Base-by-base conservation (phyloP, 2,113 vertebrate genomes). In the Hippocampus guttulatus region DNA sequence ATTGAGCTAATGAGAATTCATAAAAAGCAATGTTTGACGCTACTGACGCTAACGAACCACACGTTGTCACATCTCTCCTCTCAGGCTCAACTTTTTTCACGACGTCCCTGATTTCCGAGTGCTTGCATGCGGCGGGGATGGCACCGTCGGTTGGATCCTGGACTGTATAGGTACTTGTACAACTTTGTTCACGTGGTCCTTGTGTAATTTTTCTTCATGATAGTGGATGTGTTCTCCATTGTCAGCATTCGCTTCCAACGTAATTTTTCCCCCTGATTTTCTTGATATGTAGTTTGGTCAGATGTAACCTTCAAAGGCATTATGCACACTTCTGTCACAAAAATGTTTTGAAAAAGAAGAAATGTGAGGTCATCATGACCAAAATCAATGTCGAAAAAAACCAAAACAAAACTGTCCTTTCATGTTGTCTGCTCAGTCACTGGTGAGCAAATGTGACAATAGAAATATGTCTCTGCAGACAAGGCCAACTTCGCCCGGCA, bases 81-180 rank as follows among this genome's bases (percentile, higher is more conserved):
- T 25, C 38, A 97, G 95, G 74, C 92, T 97, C 43, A 95, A 89
- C 84, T 95, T 97, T 75, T 96, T 97, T 88, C 93, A 90, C 21
- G 95, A 96, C 1, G 92, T 95, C 60, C 92, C 94, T 25, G 88
- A 95, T 64, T 94, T 92, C 82, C 93, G 93, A 47, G 88, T 97
- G 68, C 89, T 97, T 68, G 95, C 95, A 1, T 96, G 95, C 47
- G 95, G 95, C 1, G 95, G 95, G 2, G 95, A 96, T 8, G 95
- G 95, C 79, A 96, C 95, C 0, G 95, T 96, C 70, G 95, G 95
- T 76, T 96, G 95, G 95, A 96, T 97, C 84, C 91, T 96, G 21
- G 95, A 97, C 82, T 94, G 92, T 67, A 95, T 96, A 67, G 95
- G 95, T 97, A 86, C 69, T 27, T 12, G 5, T 60, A 20, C 25